phyloP scores from a whole-genome alignment of 2,113 vertebrate species.

The Nematolebias whitei region DNA sequence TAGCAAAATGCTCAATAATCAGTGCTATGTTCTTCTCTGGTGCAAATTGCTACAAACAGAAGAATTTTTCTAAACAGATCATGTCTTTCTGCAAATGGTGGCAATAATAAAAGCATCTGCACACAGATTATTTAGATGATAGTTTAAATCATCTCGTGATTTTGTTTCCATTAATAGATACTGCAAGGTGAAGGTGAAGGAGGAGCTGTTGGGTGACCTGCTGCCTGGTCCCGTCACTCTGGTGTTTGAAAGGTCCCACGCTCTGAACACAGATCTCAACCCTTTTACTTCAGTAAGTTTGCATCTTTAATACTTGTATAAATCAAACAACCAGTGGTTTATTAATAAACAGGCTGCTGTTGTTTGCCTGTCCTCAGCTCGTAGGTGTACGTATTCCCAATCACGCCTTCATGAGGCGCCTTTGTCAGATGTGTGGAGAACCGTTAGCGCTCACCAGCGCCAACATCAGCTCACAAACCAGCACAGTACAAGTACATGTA shows the following conservation, averaged over 20 bases:
- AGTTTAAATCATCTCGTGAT: background rate
- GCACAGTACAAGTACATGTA: conserved; percentile 87
- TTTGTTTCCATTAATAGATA: conserved; percentile 76
- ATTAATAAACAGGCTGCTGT: background rate
- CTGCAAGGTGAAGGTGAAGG: conserved; percentile 86
- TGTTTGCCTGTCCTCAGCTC: conserved; percentile 74
- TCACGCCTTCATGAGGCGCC: conserved; percentile 85
- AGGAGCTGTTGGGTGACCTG: conserved; percentile 83
- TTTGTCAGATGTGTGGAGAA: conserved; percentile 86
- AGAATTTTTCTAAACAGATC: too few species aligned
- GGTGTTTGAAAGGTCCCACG: conserved; percentile 85
- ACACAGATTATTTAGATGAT: too few species aligned
- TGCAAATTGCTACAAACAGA: too few species aligned
- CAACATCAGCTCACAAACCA: conserved; percentile 87
- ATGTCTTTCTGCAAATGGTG: too few species aligned
- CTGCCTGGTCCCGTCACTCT: conserved; percentile 94
- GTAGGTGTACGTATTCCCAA: conserved; percentile 93
- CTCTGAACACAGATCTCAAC: conserved; percentile 89
- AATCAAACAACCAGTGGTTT: background rate
- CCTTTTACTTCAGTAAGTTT: conserved; percentile 91
- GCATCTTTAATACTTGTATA: too few species aligned
- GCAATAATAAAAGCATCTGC: too few species aligned
- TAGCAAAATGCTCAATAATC: too few species aligned
- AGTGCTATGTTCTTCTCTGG: too few species aligned
- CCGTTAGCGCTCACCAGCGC: conserved; percentile 94